phyloP scores from a whole-genome alignment of 2,888 invertebrate genomes.

The Heliconius sara region DNA sequence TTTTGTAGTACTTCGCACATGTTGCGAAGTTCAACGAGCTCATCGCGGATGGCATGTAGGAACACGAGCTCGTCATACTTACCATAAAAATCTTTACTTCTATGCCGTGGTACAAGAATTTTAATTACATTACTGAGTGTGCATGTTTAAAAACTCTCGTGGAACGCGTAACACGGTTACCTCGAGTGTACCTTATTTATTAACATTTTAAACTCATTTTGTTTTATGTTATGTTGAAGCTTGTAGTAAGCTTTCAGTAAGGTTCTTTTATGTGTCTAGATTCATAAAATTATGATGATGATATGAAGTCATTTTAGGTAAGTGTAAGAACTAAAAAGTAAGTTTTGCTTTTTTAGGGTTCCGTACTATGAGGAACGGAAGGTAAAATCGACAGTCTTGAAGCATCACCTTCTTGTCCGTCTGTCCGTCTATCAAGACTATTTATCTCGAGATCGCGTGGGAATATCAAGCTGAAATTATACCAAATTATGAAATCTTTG shows the following conservation, averaged over 20 bases:
- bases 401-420: no score
- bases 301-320: neutral
- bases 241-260: neutral
- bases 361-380: no score
- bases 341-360: no score
- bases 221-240: slow-evolving; percentile 1
- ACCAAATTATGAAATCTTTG: no score
- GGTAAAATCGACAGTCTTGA: no score
- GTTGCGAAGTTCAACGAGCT: slow-evolving; percentile 44
- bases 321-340: neutral
- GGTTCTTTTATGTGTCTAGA: neutral
- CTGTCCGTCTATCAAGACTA: no score
- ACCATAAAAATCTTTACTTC: slow-evolving; percentile 33
- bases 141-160: slow-evolving; percentile 21
- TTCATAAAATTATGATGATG: neutral
- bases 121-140: slow-evolving; percentile 26
- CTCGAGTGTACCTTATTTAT: neutral
- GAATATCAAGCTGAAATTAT: no score
- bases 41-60: slow-evolving; percentile 45
- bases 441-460: no score
- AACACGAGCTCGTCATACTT: slow-evolving; percentile 41
- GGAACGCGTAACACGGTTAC: slow-evolving; percentile 19
- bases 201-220: slow-evolving; percentile 14
- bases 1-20: slow-evolving; percentile 42
- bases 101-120: slow-evolving; percentile 21